Base-by-base conservation (phyloP, 2,113 vertebrate genomes). In the Anolis carolinensis region DNA sequence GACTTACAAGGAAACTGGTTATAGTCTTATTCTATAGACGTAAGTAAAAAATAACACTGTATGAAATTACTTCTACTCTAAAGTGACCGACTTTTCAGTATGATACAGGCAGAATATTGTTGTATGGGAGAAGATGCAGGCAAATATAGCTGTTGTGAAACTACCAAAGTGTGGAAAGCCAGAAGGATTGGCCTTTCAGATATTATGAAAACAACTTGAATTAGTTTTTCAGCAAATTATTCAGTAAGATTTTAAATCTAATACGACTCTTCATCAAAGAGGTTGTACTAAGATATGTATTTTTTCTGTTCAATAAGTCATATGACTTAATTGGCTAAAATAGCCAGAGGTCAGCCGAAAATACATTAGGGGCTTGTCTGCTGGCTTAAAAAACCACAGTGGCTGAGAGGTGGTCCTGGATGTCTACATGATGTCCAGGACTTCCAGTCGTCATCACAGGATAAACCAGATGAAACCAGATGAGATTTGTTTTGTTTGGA, bases 91-190 rank as follows among this genome's bases (percentile, higher is more conserved):
- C 86, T 92, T 78, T 65, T 92, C 82, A 68, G 79, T 73, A 27
- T 85, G 30, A 85, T 82, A 59, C 83, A 89, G 93, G 91, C 85
- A 88, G 88, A 63, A 88, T 55, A 87, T 55, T 81, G 82, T 52
- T 90, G 50, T 87, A 76, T 90, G 0, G n/a, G n/a, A n/a, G 81
- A 89, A 82, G 65, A 34, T 62, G 25, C 74, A 62, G 72, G n/a
- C 70, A 92, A 92, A 75, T 81, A 82, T 77, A 90, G 81, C 83
- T 89, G 23, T 92, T 87, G 34, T 86, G 75, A 89, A 65, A 62
- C 10, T 23, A 67, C 5, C 44, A 39, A 21, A 77, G 65, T 14
- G 30, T 1, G 32, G 63, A 34, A 84, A 27, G 52, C n/a, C 8
- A 67, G 59, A 9, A 36, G 30, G 79, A 9, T 62, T 48, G 48